These are phyloP conservation scores for Peromyscus nudipes DNA, from an alignment of 2,797 vertebrate species.

Conservation along the genomic window DNA sequence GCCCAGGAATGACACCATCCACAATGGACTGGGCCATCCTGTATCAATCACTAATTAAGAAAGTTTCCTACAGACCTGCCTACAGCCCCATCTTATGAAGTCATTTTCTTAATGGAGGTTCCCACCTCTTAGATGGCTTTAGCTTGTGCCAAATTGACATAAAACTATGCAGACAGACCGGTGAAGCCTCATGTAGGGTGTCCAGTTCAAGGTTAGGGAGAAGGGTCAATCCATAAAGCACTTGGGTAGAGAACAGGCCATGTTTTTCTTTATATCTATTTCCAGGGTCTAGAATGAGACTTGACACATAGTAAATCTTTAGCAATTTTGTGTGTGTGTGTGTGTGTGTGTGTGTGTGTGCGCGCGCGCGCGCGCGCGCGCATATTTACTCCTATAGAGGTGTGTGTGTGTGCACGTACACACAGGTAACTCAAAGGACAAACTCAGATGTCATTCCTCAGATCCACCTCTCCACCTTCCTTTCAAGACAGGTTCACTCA, in stretches of 20 bases:
- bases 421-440: not conserved
- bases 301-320: not conserved
- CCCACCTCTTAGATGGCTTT: not conserved
- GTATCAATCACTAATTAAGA: not conserved
- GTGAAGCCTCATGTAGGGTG: no score
- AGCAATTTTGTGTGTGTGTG: not conserved
- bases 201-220: not conserved
- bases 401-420: not conserved
- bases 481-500: no score
- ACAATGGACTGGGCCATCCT: not conserved
- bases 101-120: not conserved
- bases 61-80: not conserved
- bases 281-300: not conserved
- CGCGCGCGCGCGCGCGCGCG: no score
- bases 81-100: not conserved
- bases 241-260: accelerated
- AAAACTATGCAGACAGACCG: not conserved
- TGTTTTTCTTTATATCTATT: not conserved
- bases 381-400: not conserved
- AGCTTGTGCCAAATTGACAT: not conserved
- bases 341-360: not conserved
- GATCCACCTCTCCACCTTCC: no score
- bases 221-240: no score
- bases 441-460: not conserved
- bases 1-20: not conserved